Conservation (phyloP, 2,888 invertebrate species). For the Drosophila paramelanica region DNA sequence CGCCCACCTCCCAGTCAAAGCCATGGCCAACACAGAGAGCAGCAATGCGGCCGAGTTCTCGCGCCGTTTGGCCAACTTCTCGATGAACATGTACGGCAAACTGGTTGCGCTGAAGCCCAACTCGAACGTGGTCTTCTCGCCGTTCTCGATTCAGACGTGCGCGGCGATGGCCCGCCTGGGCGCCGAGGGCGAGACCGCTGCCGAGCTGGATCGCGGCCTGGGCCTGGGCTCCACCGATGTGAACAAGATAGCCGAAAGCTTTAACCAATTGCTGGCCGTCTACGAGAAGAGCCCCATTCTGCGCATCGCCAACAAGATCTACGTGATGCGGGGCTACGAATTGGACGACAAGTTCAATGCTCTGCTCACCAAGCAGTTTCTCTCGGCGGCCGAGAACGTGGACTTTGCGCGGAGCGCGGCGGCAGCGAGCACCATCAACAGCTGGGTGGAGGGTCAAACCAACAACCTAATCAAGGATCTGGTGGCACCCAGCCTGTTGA, state of each 20-base stretch:
- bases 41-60: constrained; percentile 59
- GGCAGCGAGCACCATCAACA: constrained; percentile 89
- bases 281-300: constrained; percentile 77
- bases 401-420: constrained; percentile 87
- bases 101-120: constrained; percentile 82
- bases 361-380: constrained; percentile 88
- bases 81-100: constrained; percentile 59
- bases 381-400: constrained; percentile 88
- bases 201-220: constrained; percentile 87
- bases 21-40: constrained; percentile 49
- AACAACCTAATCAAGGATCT: constrained; percentile 93
- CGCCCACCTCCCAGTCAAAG: constrained; percentile 16
- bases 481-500: constrained; percentile 87
- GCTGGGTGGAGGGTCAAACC: constrained; percentile 92
- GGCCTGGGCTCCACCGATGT: constrained; percentile 85
- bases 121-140: constrained; percentile 90
- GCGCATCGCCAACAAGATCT: constrained; percentile 92
- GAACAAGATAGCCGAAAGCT: constrained; percentile 73
- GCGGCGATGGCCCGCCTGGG: constrained; percentile 91
- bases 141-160: constrained; percentile 90
- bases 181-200: constrained; percentile 87
- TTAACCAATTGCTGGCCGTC: constrained; percentile 64
- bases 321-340: constrained; percentile 87
- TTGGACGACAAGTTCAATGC: constrained; percentile 87
- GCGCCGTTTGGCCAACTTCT: constrained; percentile 59